phyloP scores from a whole-genome alignment of 2,797 vertebrate genomes.

The Scomberomorus guttatus region DNA sequence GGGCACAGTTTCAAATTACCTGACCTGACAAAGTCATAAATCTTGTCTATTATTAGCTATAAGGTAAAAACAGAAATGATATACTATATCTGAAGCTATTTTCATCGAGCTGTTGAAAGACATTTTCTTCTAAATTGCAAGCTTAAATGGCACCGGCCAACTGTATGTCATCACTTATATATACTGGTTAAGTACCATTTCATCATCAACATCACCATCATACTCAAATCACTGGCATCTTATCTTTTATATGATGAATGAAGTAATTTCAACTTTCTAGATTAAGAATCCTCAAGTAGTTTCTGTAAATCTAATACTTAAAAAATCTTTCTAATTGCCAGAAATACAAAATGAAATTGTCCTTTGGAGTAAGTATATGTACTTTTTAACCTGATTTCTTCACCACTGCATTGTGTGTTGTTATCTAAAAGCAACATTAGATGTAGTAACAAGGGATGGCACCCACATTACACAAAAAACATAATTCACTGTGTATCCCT shows the following conservation, averaged over 20 bases:
- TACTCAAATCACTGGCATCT: not conserved
- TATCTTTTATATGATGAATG: constrained; percentile 10
- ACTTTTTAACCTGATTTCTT: no score
- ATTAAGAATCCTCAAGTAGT: not conserved
- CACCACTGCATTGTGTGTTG: no score
- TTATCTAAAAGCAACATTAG: no score
- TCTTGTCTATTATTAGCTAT: constrained; percentile 74
- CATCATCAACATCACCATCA: constrained; percentile 7
- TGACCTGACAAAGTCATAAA: constrained; percentile 74
- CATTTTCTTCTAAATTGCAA: constrained; percentile 58
- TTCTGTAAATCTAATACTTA: not conserved
- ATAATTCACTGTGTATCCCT: no score
- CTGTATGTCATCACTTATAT: constrained; percentile 48
- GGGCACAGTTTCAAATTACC: constrained; percentile 75
- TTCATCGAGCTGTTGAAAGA: constrained; percentile 63
- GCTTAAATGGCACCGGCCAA: constrained; percentile 58
- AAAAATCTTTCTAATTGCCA: constrained; percentile 4
- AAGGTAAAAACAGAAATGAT: constrained; percentile 80
- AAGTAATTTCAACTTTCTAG: constrained; percentile 1
- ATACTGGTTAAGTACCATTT: constrained; percentile 22
- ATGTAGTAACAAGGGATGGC: no score
- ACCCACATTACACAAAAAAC: no score
- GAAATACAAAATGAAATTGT: no score
- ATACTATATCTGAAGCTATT: constrained; percentile 67
- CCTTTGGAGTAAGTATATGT: no score